phyloP scores from a whole-genome alignment of 2,113 vertebrate species.

The Alces alces region DNA sequence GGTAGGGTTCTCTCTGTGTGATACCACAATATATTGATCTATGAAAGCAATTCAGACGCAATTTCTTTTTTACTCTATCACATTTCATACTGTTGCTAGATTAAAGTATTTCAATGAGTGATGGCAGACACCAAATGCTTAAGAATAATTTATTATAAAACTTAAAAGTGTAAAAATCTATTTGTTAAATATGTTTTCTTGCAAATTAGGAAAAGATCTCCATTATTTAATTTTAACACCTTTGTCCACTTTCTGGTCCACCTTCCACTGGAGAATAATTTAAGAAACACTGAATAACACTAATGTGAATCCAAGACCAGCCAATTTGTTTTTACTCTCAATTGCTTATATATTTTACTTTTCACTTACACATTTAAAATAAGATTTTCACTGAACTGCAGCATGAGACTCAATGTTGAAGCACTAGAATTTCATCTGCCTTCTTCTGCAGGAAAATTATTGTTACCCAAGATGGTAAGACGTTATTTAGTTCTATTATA shows the following conservation, averaged over 20 bases:
- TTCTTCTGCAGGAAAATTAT: background rate
- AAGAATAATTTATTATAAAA: background rate
- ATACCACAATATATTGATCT: background rate
- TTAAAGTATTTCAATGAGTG: background rate
- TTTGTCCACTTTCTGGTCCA: background rate
- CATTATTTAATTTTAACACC: background rate
- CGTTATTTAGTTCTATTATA: background rate
- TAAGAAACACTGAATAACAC: background rate
- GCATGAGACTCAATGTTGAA: background rate
- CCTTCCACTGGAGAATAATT: background rate
- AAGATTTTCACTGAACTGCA: constrained; percentile 19
- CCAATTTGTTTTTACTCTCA: background rate
- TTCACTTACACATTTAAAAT: background rate
- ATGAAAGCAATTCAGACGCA: background rate
- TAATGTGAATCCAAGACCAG: background rate
- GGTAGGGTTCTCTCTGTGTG: background rate
- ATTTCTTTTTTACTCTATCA: background rate
- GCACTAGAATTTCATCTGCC: background rate
- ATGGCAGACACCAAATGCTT: background rate
- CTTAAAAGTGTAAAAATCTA: background rate
- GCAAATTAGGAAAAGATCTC: background rate
- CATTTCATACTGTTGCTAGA: background rate
- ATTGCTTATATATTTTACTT: background rate
- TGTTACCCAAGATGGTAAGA: background rate
- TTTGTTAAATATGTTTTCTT: background rate